A percentile compares a stretch with the other conserved stretches of the same genome.
Evolutionary conservation across 2,888 invertebrate genomes (phyloP).

Genomic region (Amorpha juglandis): DNA sequence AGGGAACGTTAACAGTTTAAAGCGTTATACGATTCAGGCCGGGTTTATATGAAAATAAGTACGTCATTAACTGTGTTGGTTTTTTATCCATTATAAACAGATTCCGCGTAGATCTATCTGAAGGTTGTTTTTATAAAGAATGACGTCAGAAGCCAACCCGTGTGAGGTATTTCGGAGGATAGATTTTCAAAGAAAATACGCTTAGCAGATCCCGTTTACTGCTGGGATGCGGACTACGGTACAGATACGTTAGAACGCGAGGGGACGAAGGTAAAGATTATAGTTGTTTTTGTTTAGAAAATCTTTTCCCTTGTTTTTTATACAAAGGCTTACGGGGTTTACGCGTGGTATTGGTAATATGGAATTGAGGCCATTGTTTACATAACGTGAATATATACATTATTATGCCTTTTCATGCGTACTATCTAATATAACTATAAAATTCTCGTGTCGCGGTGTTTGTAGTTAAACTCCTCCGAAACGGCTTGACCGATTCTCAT

Average conservation of each 20-base stretch:
- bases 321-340: conserved; percentile 27
- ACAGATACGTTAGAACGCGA: conserved; percentile 42
- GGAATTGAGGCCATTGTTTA: conserved; percentile 30
- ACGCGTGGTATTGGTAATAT: conserved; percentile 38
- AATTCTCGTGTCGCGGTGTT: no score
- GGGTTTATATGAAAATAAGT: conserved; percentile 29
- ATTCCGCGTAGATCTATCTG: conserved; percentile 26
- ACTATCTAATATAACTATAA: conserved; percentile 1
- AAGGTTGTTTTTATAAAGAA: conserved; percentile 47
- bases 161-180: conserved; percentile 54
- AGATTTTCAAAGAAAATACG: conserved; percentile 68
- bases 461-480: no score
- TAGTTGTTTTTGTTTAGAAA: conserved; percentile 45
- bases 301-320: conserved; percentile 33
- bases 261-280: conserved; percentile 50
- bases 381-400: background rate
- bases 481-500: no score
- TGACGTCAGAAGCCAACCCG: conserved; percentile 47
- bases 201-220: conserved; percentile 55
- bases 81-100: conserved; percentile 39
- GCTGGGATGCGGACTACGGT: conserved; percentile 41
- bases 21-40: conserved; percentile 33
- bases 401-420: background rate
- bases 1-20: conserved; percentile 39
- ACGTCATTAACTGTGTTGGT: conserved; percentile 35